Evolutionary conservation across 2,797 vertebrate species (phyloP), one percentile per base, ranked within the genome.

Genomic region (Sebastes cheni): DNA sequence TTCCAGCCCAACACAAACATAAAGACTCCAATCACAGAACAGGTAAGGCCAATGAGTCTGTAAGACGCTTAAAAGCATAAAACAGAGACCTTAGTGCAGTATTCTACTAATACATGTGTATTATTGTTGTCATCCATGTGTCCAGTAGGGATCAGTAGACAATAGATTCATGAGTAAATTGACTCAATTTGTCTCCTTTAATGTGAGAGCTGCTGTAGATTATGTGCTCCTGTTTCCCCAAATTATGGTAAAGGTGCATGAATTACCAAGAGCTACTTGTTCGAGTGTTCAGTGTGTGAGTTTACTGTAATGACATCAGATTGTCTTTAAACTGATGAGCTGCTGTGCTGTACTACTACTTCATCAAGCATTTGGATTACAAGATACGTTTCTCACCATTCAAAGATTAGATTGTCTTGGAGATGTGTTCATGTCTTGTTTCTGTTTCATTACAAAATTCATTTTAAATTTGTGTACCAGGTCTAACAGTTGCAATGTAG

Each of bases 1-100:
- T 82, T 80, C 2, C 23, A 80, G 39, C 27, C 13, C 34, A 72
- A 23, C 32, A 58, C 67, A 78, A 72, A 65, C 20, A 58, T 34
- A 65, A 67, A 72, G 59, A 64, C n/a, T 66, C 11, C 20, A 68
- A 25, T 67, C 20, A 72, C 55, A 62, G 11, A 77, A 39, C n/a
- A 77, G 20, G 8, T 55, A 32, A 58, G 9, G 34, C 64, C 27
- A 72, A 5, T 54, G 2, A 61, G 32, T 30, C 23, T 58, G 52
- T 54, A 20, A 58, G 30, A 64, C 66, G 34, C 30, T 64, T 9
- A 6, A 58, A 42, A 68, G 36, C 8, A 54, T 14, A 20, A 5
- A 2, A 52, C 20, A 52, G 11, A 14, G n/a, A 10, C 62, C 23
- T 65, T 39, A 52, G 20, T n/a, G 50, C 20, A 52, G 20, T 65